Evolutionary conservation across 2,113 vertebrate genomes (phyloP).

Genomic region (Phycodurus eques): DNA sequence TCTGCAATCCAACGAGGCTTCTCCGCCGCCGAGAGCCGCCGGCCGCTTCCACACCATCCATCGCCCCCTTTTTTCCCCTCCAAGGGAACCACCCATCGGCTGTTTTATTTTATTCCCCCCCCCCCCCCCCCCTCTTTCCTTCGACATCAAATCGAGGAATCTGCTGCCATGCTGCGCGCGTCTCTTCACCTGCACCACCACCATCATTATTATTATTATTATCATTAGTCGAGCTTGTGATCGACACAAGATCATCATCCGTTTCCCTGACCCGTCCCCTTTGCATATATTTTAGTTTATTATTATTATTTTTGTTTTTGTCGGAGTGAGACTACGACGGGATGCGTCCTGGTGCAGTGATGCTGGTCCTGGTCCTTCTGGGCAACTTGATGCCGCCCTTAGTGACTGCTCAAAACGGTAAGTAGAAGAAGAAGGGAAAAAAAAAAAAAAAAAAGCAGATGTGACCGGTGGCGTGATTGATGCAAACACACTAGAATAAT

Average conservation of each 20-base stretch:
- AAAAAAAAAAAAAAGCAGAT: constrained; percentile 5
- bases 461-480: constrained; percentile 26
- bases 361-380: constrained; percentile 65
- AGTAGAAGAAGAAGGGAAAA: constrained; percentile 31
- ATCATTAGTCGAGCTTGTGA: constrained; percentile 40
- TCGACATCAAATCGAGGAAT: constrained; percentile 20
- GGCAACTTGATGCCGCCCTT: constrained; percentile 68
- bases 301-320: too few relatives aligned
- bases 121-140: neutral
- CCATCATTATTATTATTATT: constrained; percentile 4
- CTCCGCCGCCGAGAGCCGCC: constrained; percentile 55
- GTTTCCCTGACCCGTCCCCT: constrained; percentile 50
- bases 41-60: constrained; percentile 37
- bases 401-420: constrained; percentile 75
- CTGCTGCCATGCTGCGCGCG: constrained; percentile 60
- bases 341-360: constrained; percentile 66
- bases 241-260: constrained; percentile 58
- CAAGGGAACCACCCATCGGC: neutral
- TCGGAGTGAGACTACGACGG: constrained; percentile 21
- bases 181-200: constrained; percentile 30
- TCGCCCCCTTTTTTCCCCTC: constrained; percentile 8
- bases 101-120: constrained; percentile 17
- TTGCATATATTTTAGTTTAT: neutral
- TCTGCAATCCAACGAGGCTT: constrained; percentile 63
- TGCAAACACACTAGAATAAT: constrained; percentile 15